A percentile compares a stretch with the other conserved stretches of the same genome.
phyloP scores from a whole-genome alignment of 2,113 vertebrate genomes.

The Periophthalmodon schlosseri region DNA sequence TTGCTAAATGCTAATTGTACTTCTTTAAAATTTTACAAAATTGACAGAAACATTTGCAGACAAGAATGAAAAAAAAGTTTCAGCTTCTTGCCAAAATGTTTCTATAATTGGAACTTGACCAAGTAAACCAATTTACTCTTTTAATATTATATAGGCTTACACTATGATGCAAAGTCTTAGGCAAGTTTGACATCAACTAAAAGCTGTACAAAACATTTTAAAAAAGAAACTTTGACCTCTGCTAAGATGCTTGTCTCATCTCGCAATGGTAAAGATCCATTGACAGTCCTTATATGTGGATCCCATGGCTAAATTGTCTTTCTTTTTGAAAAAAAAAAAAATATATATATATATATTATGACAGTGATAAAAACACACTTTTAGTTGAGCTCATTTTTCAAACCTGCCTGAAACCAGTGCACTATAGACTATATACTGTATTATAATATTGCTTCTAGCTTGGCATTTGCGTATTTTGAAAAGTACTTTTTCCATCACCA shows the following conservation, averaged over 20 bases:
- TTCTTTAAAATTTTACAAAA: not conserved
- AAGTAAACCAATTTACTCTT: not conserved
- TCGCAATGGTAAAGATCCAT: not conserved
- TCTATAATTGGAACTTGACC: not conserved
- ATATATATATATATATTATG: too few species aligned
- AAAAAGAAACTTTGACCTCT: not conserved
- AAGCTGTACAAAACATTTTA: not conserved
- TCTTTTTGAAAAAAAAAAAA: not conserved
- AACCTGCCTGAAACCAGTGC: not conserved
- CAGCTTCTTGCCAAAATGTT: conserved; percentile 2
- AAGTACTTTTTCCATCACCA: not conserved
- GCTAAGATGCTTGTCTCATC: not conserved
- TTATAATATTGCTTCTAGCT: not conserved
- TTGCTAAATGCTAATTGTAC: conserved; percentile 37
- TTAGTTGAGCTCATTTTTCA: not conserved
- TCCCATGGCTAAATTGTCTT: not conserved
- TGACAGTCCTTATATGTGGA: too few species aligned
- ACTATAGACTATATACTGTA: not conserved
- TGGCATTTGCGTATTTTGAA: not conserved
- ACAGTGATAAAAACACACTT: not conserved
- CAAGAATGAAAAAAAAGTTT: not conserved
- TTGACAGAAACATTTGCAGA: not conserved
- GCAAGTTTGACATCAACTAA: conserved; percentile 4
- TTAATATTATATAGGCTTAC: not conserved
- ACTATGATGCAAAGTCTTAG: not conserved